These are phyloP conservation scores for Halcyon badia DNA, from an alignment of 2,797 vertebrate genomes.

Conservation along the genomic window DNA sequence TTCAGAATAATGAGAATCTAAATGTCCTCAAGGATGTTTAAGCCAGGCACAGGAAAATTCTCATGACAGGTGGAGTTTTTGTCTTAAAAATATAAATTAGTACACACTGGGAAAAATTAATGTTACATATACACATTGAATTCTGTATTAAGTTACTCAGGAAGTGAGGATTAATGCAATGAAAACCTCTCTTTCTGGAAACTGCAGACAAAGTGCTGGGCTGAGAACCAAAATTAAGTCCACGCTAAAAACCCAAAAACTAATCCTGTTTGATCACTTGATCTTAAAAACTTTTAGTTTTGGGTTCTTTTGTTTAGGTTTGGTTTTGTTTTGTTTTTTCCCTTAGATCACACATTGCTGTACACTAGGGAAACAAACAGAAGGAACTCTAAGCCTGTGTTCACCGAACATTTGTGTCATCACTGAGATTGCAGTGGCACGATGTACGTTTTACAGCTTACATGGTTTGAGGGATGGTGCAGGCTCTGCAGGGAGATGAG, in stretches of 20 bases:
- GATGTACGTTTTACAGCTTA: not conserved
- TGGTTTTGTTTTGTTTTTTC: too few relatives aligned
- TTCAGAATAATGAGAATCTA: not conserved
- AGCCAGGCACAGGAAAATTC: not conserved
- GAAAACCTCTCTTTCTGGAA: not conserved
- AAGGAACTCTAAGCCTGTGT: not conserved
- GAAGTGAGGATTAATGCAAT: not conserved
- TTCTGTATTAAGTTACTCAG: not conserved
- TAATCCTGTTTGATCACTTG: not conserved
- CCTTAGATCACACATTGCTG: not conserved
- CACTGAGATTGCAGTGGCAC: not conserved
- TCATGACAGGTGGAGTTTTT: not conserved
- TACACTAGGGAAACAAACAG: not conserved
- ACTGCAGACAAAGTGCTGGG: not conserved
- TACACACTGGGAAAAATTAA: not conserved
- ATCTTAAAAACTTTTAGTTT: not conserved
- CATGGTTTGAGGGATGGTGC: not conserved
- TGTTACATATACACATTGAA: not conserved
- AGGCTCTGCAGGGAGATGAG: not conserved
- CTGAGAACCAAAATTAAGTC: not conserved
- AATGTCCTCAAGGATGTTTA: not conserved
- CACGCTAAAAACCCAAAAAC: not conserved
- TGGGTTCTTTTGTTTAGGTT: not conserved
- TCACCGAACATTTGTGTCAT: rapidly evolving
- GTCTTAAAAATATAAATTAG: not conserved